Conservation (phyloP, 2,888 invertebrate species). For the Tenthredo amoena region DNA sequence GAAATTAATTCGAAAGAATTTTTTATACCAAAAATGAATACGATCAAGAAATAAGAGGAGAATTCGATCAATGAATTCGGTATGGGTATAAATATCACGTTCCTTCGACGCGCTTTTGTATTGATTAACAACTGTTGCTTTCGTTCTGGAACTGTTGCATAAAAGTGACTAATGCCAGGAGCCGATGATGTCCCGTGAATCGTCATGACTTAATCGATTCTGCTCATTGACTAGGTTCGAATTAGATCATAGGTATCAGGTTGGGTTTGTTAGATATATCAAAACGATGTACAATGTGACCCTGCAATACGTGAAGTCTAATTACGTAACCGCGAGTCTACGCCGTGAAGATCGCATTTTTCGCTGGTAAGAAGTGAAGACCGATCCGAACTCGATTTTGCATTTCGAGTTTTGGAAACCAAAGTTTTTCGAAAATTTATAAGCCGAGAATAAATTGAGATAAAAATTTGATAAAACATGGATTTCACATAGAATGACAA, state of each 20-base stretch:
- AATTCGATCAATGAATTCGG: background rate
- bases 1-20: background rate
- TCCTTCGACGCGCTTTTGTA: background rate
- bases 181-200: background rate
- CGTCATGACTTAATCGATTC: background rate
- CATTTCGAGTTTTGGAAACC: background rate
- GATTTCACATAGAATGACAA: background rate
- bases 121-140: background rate
- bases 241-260: slow-evolving; percentile 2
- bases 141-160: slow-evolving; percentile 11
- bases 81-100: background rate
- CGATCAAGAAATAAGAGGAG: background rate
- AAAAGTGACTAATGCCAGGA: slow-evolving; percentile 8
- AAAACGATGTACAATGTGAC: background rate
- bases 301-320: background rate
- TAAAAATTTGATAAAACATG: background rate
- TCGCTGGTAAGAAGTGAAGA: background rate
- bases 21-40: background rate
- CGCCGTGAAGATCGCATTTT: background rate
- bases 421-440: background rate
- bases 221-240: slow-evolving; percentile 1
- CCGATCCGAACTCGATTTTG: background rate
- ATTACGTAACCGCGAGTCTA: background rate
- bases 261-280: slow-evolving; percentile 3
- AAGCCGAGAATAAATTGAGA: background rate